Percentiles rank a stretch among this genome's conserved stretches.
Evolutionary conservation across 2,797 vertebrate genomes (phyloP).

Genomic region (Sebastes nivosus): DNA sequence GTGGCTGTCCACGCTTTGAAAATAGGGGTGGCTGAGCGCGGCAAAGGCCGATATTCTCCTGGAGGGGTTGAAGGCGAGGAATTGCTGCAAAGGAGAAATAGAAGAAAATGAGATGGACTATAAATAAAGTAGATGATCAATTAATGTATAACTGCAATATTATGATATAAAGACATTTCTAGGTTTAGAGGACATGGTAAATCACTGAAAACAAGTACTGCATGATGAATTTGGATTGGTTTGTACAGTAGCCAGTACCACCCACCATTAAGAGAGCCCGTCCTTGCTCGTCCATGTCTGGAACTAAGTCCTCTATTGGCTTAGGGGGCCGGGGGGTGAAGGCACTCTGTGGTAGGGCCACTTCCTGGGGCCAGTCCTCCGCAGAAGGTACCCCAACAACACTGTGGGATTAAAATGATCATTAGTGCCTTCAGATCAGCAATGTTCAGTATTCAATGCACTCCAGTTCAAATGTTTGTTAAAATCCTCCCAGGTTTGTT

Average conservation of each 20-base stretch:
- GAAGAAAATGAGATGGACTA: neutral
- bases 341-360: constrained; percentile 94
- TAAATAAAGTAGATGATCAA: neutral
- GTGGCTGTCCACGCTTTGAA: constrained; percentile 92
- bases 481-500: neutral
- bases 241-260: neutral
- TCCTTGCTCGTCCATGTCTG: constrained; percentile 94
- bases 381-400: constrained; percentile 93
- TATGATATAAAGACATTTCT: neutral
- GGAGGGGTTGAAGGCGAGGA: constrained; percentile 94
- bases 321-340: constrained; percentile 91
- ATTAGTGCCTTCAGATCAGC: constrained; percentile 41
- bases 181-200: neutral
- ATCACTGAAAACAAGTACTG: neutral
- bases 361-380: constrained; percentile 96
- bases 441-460: neutral
- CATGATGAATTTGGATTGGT: neutral
- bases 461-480: neutral
- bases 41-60: constrained; percentile 95
- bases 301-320: constrained; percentile 91
- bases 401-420: constrained; percentile 68
- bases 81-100: constrained; percentile 86
- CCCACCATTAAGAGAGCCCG: constrained; percentile 93
- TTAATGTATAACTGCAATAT: neutral
- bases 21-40: constrained; percentile 95